Evolutionary conservation across 1,140 invertebrate genomes (phyloP), one percentile per base, ranked within the genome.

Genomic region (Rhopalosiphum padi): DNA sequence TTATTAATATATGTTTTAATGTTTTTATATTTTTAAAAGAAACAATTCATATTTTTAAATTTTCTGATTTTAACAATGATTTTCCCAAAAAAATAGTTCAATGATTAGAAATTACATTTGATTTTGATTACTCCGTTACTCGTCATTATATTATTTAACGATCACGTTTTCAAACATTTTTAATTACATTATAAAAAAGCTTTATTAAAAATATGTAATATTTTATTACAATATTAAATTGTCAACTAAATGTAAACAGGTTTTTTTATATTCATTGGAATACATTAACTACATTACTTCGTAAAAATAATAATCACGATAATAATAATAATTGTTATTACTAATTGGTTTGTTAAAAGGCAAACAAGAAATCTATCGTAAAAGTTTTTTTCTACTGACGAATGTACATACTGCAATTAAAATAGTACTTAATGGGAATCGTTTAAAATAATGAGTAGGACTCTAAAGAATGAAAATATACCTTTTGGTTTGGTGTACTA

Each of bases 311-410:
- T 87, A 48, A 88, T 88, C 43, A 46, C 21, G 30, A 35, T 88
- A 48, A 43, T 85, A 48, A 43, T 85, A 43, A 85, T 85, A 85
- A 85, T 43, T 25, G 37, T 87, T 87, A 87, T 87, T 46, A 87
- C 85, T 89, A 53, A 89, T 89, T 53, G 48, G 87, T 89, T 89
- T 53, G 87, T 89, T 53, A 37, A 53, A 35, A 37, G 21, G 46
- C 21, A 89, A 89, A 53, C n/a, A 41, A 89, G 87, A 89, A 35
- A 53, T 89, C 25, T 35, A 89, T 89, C 87, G n/a, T 89, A 48
- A 53, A 46, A 53, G 21, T 22, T 89, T 89, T 87, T 51, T 88
- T 18, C 18, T 30, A 37, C 21, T 53, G 48, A 37, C 48, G 53
- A 37, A 53, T 15, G 30, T 46, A 86, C 30, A 1, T n/a, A 41